Evolutionary conservation across 2,888 invertebrate genomes (phyloP).

Genomic region (Acanthococcus lagerstroemiae): DNA sequence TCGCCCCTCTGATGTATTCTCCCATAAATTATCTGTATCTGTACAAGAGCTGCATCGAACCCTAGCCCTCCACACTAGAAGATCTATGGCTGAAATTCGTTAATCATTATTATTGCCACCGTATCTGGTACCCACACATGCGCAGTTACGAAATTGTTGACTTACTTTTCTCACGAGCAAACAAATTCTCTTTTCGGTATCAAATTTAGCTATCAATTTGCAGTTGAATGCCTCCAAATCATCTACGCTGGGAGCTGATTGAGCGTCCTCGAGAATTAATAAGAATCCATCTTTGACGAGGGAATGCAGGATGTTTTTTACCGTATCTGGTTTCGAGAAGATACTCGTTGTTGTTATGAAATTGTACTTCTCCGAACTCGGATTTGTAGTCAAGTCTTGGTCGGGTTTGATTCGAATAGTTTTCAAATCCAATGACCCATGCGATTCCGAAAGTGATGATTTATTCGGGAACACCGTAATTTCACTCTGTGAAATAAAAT

Average conservation of each 20-base stretch:
- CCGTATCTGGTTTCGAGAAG: neutral
- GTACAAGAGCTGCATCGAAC: too few relatives aligned
- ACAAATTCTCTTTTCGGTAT: slow-evolving; percentile 53
- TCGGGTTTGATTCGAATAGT: too few relatives aligned
- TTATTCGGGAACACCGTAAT: too few relatives aligned
- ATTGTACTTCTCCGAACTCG: neutral
- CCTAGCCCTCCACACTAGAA: too few relatives aligned
- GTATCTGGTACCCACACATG: too few relatives aligned
- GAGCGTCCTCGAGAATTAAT: slow-evolving; percentile 48
- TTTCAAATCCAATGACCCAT: too few relatives aligned
- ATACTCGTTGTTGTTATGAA: neutral
- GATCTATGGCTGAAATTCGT: too few relatives aligned
- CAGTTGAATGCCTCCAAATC: slow-evolving; percentile 43
- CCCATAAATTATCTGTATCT: too few relatives aligned
- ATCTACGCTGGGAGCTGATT: slow-evolving; percentile 32
- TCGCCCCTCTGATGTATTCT: too few relatives aligned
- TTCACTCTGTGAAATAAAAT: too few relatives aligned
- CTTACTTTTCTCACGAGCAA: slow-evolving; percentile 53
- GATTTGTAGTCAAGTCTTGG: neutral
- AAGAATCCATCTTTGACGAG: slow-evolving; percentile 53
- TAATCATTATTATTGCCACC: too few relatives aligned
- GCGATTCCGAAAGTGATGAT: too few relatives aligned
- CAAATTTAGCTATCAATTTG: slow-evolving; percentile 52
- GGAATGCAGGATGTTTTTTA: neutral
- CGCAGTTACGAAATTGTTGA: neutral